These are phyloP conservation scores for Orthonevra nobilis DNA, from an alignment of 2,888 invertebrate species.

Conservation along the genomic window DNA sequence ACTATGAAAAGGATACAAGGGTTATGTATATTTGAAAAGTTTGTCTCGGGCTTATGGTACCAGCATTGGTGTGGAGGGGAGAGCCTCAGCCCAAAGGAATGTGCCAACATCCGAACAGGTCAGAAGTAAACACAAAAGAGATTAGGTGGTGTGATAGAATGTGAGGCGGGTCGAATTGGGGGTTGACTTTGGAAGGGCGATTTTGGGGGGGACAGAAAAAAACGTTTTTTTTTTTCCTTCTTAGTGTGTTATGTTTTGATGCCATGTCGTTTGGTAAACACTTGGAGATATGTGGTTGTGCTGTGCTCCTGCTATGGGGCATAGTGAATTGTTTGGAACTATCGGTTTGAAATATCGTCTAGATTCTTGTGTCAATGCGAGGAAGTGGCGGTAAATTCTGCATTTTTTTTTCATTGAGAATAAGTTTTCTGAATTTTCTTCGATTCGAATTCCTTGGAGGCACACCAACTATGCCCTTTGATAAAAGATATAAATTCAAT, in stretches of 20 bases:
- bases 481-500: no score
- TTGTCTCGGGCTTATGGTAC: no score
- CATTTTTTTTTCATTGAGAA: not conserved
- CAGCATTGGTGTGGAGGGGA: no score
- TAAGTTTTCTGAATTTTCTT: slow-evolving; percentile 6
- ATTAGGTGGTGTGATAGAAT: slow-evolving; percentile 33
- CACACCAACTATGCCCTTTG: not conserved
- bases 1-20: slow-evolving; percentile 44
- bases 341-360: not conserved
- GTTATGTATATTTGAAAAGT: not conserved
- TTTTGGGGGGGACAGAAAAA: slow-evolving; percentile 37
- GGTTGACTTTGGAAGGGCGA: not conserved
- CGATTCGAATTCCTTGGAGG: not conserved
- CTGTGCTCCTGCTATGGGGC: no score
- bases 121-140: slow-evolving; percentile 42
- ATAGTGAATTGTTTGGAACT: slow-evolving; percentile 13
- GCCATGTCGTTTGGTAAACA: slow-evolving; percentile 58
- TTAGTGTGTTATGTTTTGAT: slow-evolving; percentile 53
- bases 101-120: slow-evolving; percentile 30
- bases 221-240: no score
- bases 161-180: no score
- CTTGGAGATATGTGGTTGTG: no score
- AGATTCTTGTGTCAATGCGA: slow-evolving; percentile 1
- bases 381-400: not conserved
- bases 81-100: slow-evolving; percentile 26